Evolutionary conservation across 2,888 invertebrate genomes (phyloP).

Genomic region (Phrixothrix hirtus): DNA sequence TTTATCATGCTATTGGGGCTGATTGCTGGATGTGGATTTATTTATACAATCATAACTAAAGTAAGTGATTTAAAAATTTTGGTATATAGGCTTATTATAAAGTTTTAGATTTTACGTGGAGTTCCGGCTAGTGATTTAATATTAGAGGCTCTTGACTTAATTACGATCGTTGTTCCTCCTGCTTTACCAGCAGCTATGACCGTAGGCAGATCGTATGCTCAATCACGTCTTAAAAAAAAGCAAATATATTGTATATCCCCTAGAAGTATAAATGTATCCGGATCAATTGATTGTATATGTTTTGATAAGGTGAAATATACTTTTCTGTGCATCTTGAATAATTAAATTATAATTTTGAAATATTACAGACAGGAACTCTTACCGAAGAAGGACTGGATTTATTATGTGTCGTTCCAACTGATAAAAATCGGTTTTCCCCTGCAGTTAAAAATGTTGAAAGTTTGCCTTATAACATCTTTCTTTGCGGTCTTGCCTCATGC

Average conservation of each 20-base stretch:
- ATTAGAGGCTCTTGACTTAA: constrained; percentile 84
- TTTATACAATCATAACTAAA: constrained; percentile 87
- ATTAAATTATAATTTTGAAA: constrained; percentile 7
- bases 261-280: constrained; percentile 89
- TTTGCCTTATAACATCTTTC: constrained; percentile 54
- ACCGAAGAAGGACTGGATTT: constrained; percentile 96
- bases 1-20: constrained; percentile 80
- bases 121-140: constrained; percentile 66
- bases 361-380: constrained; percentile 83
- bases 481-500: constrained; percentile 84
- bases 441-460: constrained; percentile 57
- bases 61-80: too few species aligned
- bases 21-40: constrained; percentile 81
- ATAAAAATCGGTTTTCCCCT: constrained; percentile 56
- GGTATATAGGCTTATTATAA: too few species aligned
- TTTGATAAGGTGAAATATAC: constrained; percentile 76
- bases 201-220: constrained; percentile 89
- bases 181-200: constrained; percentile 97
- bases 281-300: constrained; percentile 85
- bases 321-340: neutral
- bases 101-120: constrained; percentile 64
- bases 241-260: constrained; percentile 91
- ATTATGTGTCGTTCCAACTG: constrained; percentile 83
- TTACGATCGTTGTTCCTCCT: constrained; percentile 95
- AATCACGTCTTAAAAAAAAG: constrained; percentile 75